A percentile compares a stretch with the other conserved stretches of the same genome.
Conservation (phyloP, 2,797 vertebrate genomes). For the Darevskia nairensis region DNA sequence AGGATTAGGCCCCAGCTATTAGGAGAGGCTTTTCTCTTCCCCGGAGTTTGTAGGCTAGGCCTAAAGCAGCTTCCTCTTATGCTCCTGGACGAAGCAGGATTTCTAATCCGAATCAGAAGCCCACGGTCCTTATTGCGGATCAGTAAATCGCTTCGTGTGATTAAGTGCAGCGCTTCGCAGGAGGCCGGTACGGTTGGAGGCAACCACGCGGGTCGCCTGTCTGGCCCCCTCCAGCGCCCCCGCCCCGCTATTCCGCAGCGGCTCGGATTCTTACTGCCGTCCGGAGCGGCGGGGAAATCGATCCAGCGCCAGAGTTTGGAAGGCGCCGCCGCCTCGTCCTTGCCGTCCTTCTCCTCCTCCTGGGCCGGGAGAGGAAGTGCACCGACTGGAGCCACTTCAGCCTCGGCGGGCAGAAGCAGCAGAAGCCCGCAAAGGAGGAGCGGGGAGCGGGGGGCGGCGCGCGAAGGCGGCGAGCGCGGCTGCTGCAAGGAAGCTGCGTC, state of each 20-base stretch:
- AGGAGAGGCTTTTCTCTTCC: too few species aligned
- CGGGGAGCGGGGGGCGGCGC: not conserved
- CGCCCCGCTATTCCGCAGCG: not conserved
- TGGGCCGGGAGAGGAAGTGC: not conserved
- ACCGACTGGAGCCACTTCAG: not conserved
- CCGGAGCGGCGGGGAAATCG: not conserved
- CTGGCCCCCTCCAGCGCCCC: too few species aligned
- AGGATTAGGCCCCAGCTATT: too few species aligned
- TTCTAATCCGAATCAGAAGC: too few species aligned
- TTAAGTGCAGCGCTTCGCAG: too few species aligned
- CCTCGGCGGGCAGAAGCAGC: not conserved
- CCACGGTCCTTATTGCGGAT: too few species aligned
- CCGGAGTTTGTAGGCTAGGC: too few species aligned
- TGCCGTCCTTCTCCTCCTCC: not conserved
- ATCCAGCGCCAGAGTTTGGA: not conserved
- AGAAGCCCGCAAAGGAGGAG: not conserved
- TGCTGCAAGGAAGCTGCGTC: not conserved
- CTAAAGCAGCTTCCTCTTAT: too few species aligned
- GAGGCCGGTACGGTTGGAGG: too few species aligned
- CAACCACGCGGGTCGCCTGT: too few species aligned
- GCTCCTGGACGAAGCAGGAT: too few species aligned
- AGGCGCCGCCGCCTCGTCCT: not conserved
- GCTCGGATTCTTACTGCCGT: not conserved
- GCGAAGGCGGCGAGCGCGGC: not conserved
- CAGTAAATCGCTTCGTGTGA: too few species aligned